Base-by-base conservation (phyloP, 2,113 vertebrate genomes). In the Drymodes brunneopygia region DNA sequence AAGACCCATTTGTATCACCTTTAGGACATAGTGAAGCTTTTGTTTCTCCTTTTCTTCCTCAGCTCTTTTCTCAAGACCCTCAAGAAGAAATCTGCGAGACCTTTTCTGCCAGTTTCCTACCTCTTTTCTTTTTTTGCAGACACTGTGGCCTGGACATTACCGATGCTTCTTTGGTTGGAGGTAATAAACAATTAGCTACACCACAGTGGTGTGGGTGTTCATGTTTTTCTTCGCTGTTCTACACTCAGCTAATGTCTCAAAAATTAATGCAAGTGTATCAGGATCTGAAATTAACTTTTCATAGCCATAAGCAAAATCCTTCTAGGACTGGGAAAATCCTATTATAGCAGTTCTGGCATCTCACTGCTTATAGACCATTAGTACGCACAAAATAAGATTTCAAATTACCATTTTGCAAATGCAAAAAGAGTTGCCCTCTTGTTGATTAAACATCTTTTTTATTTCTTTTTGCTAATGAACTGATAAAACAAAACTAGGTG, bases 251-350 rank as follows among this genome's bases (percentile, higher is more conserved):
- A 98, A 97, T 94, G 96, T 96, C 95, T 98, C 90, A 96, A 96
- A 98, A 99, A 98, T 98, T 98, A 99, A 98, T 98, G 98, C 97
- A 98, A 98, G 97, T 98, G 98, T 98, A 98, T 98, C 98, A 98
- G 97, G 95, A 98, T 98, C 98, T 98, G 98, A 99, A 99, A 99
- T 99, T 98, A 99, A 98, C 98, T 99, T 99, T 97, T 97, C 96
- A 98, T 98, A 98, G 98, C 98, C 98, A 98, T 98, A 94, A 99
- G 98, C 98, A 97, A 99, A 92, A 97, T 98, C 98, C 97, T 95
- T 97, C 97, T 97, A 98, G 95, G 95, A 97, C 94, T 91, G 94
- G 91, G 74, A 88, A 98, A 98, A 98, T 97, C 96, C 97, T 97
- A 97, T 98, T 98, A 97, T 57, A 98, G 96, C 94, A 94, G 92